phyloP scores from a whole-genome alignment of 2,797 vertebrate species.

The Megalops cyprinoides region DNA sequence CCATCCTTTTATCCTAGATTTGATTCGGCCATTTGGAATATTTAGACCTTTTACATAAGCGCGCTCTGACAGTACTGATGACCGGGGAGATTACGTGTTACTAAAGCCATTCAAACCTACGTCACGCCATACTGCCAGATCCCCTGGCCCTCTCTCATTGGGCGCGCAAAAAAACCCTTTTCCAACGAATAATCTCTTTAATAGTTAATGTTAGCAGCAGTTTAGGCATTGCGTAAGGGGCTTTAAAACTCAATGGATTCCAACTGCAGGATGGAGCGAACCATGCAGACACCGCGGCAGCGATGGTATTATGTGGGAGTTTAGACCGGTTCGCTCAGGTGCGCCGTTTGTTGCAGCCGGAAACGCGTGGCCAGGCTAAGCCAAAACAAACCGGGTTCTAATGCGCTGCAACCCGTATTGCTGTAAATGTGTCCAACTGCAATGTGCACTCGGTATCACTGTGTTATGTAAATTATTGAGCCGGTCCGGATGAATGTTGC shows the following conservation, averaged over 20 bases:
- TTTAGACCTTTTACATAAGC: conserved; percentile 54
- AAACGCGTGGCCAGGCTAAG: neutral
- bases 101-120: conserved; percentile 17
- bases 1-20: neutral
- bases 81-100: conserved; percentile 37
- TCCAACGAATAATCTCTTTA: conserved; percentile 39
- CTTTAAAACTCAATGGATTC: conserved; percentile 33
- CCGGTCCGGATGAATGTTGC: conserved; percentile 41
- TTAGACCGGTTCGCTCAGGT: conserved; percentile 1
- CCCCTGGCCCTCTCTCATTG: conserved; percentile 6
- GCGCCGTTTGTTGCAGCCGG: neutral
- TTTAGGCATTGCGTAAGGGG: conserved; percentile 44
- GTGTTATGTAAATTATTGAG: conserved; percentile 49
- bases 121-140: conserved; percentile 11
- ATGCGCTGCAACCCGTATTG: conserved; percentile 20
- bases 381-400: neutral
- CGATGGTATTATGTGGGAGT: neutral
- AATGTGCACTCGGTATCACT: conserved; percentile 33
- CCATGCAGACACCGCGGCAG: neutral
- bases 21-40: conserved; percentile 44
- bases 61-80: neutral
- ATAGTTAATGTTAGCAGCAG: conserved; percentile 36
- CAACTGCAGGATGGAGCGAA: conserved; percentile 14
- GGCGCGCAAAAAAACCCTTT: conserved; percentile 19
- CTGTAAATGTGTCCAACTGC: conserved; percentile 26